These are phyloP conservation scores for Gryllus longicercus DNA, from an alignment of 2,888 invertebrate species.

Conservation along the genomic window DNA sequence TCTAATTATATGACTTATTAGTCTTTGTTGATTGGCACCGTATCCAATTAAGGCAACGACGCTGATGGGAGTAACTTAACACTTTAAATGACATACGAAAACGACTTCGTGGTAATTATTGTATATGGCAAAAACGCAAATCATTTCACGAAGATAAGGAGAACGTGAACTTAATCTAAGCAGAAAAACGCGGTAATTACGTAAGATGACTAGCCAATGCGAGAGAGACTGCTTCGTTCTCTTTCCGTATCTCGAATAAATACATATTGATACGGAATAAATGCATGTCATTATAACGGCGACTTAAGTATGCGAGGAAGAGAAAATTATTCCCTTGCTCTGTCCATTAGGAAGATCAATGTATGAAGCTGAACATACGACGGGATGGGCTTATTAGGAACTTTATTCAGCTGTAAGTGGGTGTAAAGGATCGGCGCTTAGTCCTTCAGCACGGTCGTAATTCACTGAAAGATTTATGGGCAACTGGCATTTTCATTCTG, in stretches of 20 bases:
- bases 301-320: not conserved
- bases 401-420: not conserved
- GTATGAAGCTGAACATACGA: not conserved
- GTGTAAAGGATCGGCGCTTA: not conserved
- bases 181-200: not conserved
- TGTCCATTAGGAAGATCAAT: not conserved
- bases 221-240: not conserved
- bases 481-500: not conserved
- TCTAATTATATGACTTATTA: not conserved
- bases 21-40: not conserved
- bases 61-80: not conserved
- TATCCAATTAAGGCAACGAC: not conserved
- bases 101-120: not conserved
- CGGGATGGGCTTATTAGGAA: not conserved
- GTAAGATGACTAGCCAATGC: not conserved
- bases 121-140: not conserved
- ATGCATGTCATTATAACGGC: constrained; percentile 6
- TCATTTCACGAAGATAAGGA: constrained; percentile 17
- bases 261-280: constrained; percentile 9
- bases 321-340: not conserved
- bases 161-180: not conserved
- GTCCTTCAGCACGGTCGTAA: not conserved
- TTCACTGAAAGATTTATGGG: not conserved
- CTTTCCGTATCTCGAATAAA: constrained; percentile 7
- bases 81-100: not conserved